Conservation (phyloP, 2,797 vertebrate species). For the Propithecus deckenii region DNA sequence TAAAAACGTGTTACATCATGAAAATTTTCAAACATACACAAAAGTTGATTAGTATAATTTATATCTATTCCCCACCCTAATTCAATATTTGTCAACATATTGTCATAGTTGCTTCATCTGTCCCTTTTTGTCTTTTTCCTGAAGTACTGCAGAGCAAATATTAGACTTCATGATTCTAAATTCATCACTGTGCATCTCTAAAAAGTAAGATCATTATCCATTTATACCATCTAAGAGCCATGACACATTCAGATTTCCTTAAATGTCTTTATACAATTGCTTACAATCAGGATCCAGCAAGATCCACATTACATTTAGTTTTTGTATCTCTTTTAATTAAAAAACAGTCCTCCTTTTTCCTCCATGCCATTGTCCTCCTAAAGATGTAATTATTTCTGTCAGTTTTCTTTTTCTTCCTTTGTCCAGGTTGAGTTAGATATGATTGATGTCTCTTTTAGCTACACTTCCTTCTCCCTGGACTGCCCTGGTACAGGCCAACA, state of each 20-base stretch:
- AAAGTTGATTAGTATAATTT: not conserved
- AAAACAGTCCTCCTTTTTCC: not conserved
- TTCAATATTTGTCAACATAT: not conserved
- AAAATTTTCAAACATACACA: not conserved
- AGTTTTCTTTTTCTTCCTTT: conserved; percentile 2
- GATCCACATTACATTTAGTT: not conserved
- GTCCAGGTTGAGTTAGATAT: not conserved
- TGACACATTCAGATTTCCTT: not conserved
- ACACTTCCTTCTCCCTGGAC: not conserved
- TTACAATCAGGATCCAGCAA: not conserved
- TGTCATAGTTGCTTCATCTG: not conserved
- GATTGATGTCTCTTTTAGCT: not conserved
- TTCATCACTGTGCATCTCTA: not conserved
- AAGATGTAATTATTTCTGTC: not conserved
- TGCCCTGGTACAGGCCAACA: not conserved
- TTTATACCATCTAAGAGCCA: not conserved
- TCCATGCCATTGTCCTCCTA: not conserved
- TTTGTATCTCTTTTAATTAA: not conserved
- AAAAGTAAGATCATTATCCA: not conserved
- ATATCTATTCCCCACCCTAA: not conserved
- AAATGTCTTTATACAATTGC: not conserved
- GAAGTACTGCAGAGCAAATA: not conserved
- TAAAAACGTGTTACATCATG: conserved; percentile 17
- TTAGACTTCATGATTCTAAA: not conserved
- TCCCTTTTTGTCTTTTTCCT: not conserved